These are phyloP conservation scores for Thereva nobilitata DNA, from an alignment of 2,888 invertebrate species.

Conservation along the genomic window DNA sequence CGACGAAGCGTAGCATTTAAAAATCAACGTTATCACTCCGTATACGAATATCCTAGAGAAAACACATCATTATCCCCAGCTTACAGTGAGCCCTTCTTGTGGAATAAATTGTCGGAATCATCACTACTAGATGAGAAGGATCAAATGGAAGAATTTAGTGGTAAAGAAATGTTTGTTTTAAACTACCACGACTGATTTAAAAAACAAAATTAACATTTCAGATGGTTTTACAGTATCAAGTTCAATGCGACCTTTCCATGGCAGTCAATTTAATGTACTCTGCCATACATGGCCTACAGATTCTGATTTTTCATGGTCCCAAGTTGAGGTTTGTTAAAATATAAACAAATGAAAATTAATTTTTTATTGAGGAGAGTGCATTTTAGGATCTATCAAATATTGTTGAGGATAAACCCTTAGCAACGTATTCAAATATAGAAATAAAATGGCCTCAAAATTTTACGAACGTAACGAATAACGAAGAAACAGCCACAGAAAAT, in stretches of 20 bases:
- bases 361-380: not conserved
- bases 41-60: constrained; percentile 83
- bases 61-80: constrained; percentile 50
- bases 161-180: constrained; percentile 9
- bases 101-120: constrained; percentile 33
- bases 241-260: constrained; percentile 45
- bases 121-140: constrained; percentile 19
- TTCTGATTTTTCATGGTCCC: constrained; percentile 47
- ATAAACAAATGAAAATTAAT: not conserved
- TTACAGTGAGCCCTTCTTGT: constrained; percentile 44
- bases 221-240: constrained; percentile 46
- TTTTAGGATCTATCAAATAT: constrained; percentile 33
- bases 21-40: constrained; percentile 80
- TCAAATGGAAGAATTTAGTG: constrained; percentile 38
- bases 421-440: constrained; percentile 32
- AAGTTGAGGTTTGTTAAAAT: constrained; percentile 42
- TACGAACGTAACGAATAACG: constrained; percentile 23
- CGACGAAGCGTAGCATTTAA: constrained; percentile 73
- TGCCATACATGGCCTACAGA: constrained; percentile 47
- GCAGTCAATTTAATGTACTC: constrained; percentile 43
- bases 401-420: constrained; percentile 27
- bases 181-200: not conserved
- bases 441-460: constrained; percentile 43
- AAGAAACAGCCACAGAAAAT: constrained; percentile 22
- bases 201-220: constrained; percentile 13